Evolutionary conservation across 2,888 invertebrate genomes (phyloP).

Genomic region (Rhimphoctona megacephalus): DNA sequence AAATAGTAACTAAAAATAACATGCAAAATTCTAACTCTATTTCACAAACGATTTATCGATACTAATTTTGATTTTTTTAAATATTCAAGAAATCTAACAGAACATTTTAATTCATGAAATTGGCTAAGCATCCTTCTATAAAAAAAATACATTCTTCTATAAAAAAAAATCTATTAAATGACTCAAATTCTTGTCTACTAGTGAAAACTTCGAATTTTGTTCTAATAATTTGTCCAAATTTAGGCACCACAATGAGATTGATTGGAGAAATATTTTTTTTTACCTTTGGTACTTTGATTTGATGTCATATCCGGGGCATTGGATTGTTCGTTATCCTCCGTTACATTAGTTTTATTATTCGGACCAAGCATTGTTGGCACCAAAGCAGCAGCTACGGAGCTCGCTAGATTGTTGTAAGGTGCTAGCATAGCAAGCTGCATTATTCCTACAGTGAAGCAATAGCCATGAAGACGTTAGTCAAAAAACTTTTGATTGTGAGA

Average conservation of each 20-base stretch:
- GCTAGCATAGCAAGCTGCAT: constrained; percentile 86
- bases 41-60: background rate
- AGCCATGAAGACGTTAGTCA: constrained; percentile 1
- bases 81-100: background rate
- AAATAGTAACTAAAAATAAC: background rate
- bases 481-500: background rate
- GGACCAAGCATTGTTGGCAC: constrained; percentile 86
- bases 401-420: constrained; percentile 86
- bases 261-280: constrained; percentile 32
- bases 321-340: constrained; percentile 84
- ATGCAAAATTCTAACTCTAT: background rate
- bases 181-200: background rate
- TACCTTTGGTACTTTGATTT: constrained; percentile 70
- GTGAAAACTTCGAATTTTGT: background rate
- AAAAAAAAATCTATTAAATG: background rate
- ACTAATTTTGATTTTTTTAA: background rate
- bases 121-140: background rate
- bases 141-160: background rate
- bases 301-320: constrained; percentile 76
- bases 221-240: background rate
- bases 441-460: constrained; percentile 81
- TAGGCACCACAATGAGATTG: background rate
- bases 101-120: background rate
- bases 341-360: constrained; percentile 74
- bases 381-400: constrained; percentile 86